phyloP scores from a whole-genome alignment of 2,797 vertebrate species.

The Tachyglossus aculeatus region DNA sequence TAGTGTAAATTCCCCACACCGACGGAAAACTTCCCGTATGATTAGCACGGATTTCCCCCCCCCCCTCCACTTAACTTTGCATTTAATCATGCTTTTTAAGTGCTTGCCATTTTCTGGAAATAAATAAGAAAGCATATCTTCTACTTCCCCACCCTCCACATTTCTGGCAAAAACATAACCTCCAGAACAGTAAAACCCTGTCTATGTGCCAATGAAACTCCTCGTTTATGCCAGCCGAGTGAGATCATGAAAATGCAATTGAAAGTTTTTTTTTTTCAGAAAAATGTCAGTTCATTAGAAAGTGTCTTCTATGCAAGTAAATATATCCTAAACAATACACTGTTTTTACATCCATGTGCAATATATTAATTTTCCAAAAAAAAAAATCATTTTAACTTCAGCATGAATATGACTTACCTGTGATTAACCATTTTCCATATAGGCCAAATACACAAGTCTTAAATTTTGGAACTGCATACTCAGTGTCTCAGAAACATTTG shows the following conservation, averaged over 20 bases:
- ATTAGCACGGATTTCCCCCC: no score
- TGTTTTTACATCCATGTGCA: constrained; percentile 62
- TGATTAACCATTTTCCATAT: constrained; percentile 54
- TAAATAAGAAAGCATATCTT: no score
- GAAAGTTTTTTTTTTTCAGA: constrained; percentile 42
- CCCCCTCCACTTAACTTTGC: no score
- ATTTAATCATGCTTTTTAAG: neutral
- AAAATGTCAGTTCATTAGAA: constrained; percentile 23
- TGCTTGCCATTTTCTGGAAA: constrained; percentile 18
- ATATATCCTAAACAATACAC: constrained; percentile 53
- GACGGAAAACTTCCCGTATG: neutral
- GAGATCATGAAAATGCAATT: constrained; percentile 52
- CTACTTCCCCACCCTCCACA: neutral
- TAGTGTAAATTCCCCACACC: constrained; percentile 45
- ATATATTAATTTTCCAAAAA: constrained; percentile 60
- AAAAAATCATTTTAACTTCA: constrained; percentile 1
- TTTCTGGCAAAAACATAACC: constrained; percentile 55
- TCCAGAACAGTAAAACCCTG: constrained; percentile 45
- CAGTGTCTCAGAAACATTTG: constrained; percentile 76
- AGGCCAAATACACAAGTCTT: constrained; percentile 66
- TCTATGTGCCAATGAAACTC: constrained; percentile 48
- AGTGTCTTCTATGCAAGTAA: constrained; percentile 38
- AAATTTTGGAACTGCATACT: constrained; percentile 74
- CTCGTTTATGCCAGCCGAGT: constrained; percentile 42
- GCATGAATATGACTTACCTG: constrained; percentile 71